Evolutionary conservation across 92 coral and sea anemone genomes (phyloP), one percentile per base, ranked within the genome.

Genomic region (Pocillopora grandis): DNA sequence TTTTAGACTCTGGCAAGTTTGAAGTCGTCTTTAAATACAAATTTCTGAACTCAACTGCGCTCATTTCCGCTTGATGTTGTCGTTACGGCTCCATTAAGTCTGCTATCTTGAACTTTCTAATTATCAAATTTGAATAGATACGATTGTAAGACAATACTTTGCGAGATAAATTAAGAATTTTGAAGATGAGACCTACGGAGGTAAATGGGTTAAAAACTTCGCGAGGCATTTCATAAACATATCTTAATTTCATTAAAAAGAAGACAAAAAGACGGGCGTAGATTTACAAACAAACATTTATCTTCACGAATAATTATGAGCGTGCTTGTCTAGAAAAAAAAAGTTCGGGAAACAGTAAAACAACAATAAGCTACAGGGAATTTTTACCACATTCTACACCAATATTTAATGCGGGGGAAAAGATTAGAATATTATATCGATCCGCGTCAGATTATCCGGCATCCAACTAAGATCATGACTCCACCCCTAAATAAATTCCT

Each of bases 1-100:
- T 70, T 11, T 16, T 14, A 37, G 52, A 13, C 75, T 36, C 31
- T 7, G 61, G 20, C 16, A 16, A 5, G 68, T 12, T 18, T 36
- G 58, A 10, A 9, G 13, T 20, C 56, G 66, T 36, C 65, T 71
- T 80, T 80, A 70, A 80, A 80, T 80, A 37, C 67, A 14, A 10
- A 36, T 36, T 36, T 81, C 42, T 31, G 70, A 35, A 71, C 77
- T 59, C 77, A n/a, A 71, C 60, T 37, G 70, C 55, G 48, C 67
- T 12, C 68, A 23, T 70, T 71, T 81, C 77, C 85, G 85, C 69
- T 23, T 42, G 17, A 70, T 81, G 77, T 81, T 81, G 70, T 81
- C n/a, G 10, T 59, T 58, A 71, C 37, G 85, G 69, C 60, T 48
- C 85, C 77, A 36, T 56, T 31, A 52, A 58, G 77, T 58, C 85